Evolutionary conservation across 2,113 vertebrate species (phyloP).

Genomic region (Cricetomys ansorgei): DNA sequence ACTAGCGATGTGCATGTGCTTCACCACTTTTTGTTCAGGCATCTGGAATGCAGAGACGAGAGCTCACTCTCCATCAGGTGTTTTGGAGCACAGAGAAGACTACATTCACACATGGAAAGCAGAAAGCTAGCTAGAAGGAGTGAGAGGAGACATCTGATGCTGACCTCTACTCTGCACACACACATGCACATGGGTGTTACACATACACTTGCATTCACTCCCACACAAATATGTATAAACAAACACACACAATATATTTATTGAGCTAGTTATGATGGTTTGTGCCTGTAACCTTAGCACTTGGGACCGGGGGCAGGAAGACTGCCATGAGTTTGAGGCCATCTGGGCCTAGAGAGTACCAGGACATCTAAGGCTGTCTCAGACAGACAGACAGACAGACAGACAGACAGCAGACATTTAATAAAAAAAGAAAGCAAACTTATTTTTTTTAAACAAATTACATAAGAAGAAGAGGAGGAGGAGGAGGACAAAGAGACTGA

Average conservation of each 20-base stretch:
- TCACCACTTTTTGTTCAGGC: neutral
- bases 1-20: neutral
- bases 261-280: neutral
- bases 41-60: neutral
- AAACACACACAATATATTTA: neutral
- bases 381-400: neutral
- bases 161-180: no score
- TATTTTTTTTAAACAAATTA: slow-evolving; percentile 30
- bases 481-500: slow-evolving; percentile 1
- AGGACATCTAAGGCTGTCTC: neutral
- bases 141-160: neutral
- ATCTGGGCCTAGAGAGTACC: neutral
- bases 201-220: neutral
- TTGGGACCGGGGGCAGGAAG: neutral
- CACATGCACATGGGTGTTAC: neutral
- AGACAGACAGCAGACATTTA: no score
- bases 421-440: neutral
- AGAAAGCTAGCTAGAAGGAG: neutral
- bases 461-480: neutral
- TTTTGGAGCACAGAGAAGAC: neutral
- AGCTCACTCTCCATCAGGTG: neutral
- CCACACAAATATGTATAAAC: neutral
- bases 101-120: neutral
- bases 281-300: neutral
- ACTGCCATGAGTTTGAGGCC: neutral